Evolutionary conservation across 2,113 vertebrate species (phyloP).

Genomic region (Ailurus styani): DNA sequence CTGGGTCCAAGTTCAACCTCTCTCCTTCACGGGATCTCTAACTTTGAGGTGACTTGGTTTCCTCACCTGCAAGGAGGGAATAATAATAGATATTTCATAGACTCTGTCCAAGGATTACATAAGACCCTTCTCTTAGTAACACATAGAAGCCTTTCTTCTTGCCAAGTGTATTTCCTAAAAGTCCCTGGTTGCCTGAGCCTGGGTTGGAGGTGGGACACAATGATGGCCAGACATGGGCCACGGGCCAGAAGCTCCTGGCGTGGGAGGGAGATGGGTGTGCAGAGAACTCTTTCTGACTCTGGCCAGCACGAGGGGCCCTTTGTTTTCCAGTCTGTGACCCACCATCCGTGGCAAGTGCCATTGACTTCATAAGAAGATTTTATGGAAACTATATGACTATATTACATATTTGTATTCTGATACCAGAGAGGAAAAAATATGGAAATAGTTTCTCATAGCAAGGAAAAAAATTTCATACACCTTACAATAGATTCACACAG

Average conservation of each 20-base stretch:
- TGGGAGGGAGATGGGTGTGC: accelerated
- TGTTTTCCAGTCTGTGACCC: background rate
- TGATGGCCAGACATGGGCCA: background rate
- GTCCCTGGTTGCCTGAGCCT: too few species aligned
- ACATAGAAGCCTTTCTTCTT: background rate
- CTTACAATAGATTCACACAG: too few species aligned
- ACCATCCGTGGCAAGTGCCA: background rate
- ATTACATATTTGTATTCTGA: background rate
- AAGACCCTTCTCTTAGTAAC: background rate
- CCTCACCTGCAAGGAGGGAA: background rate
- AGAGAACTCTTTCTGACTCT: background rate
- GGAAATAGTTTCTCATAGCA: background rate
- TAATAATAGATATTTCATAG: background rate
- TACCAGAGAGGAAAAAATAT: background rate
- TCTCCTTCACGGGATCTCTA: background rate
- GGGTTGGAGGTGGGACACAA: background rate
- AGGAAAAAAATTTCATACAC: too few species aligned
- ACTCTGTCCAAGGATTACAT: background rate
- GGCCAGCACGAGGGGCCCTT: accelerated
- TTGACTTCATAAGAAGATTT: background rate
- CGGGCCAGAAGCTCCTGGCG: background rate
- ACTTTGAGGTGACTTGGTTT: background rate
- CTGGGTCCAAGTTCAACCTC: background rate
- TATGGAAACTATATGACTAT: background rate
- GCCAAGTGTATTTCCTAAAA: background rate